phyloP scores from a whole-genome alignment of 1,140 invertebrate species.

The Trypoxylus dichotomus region DNA sequence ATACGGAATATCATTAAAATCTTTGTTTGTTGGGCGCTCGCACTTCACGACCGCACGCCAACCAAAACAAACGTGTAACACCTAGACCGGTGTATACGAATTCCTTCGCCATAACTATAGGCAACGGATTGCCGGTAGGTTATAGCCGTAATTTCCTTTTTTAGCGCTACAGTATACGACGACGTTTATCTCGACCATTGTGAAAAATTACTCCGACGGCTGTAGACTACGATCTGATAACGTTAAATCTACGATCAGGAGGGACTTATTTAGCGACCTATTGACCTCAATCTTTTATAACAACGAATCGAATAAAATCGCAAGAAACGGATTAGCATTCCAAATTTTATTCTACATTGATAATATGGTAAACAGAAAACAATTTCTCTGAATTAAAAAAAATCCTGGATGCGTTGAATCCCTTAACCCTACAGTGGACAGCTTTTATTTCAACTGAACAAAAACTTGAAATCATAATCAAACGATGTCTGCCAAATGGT shows the following conservation, averaged over 20 bases:
- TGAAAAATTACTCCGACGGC: neutral
- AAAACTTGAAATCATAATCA: too few species aligned
- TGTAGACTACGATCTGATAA: neutral
- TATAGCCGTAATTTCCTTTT: slow-evolving; percentile 14
- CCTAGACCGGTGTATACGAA: slow-evolving; percentile 1
- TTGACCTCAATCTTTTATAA: neutral
- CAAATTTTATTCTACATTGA: neutral
- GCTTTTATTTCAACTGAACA: too few species aligned
- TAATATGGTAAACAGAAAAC: neutral
- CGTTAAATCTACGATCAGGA: neutral
- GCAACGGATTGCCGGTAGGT: neutral
- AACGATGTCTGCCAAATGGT: too few species aligned
- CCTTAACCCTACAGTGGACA: too few species aligned
- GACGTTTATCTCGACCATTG: slow-evolving; percentile 11
- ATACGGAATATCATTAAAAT: slow-evolving; percentile 12
- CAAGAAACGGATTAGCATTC: neutral
- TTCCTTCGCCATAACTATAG: neutral
- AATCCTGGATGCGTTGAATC: too few species aligned
- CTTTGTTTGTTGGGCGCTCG: slow-evolving; percentile 7
- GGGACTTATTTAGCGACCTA: slow-evolving; percentile 8
- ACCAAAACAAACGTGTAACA: slow-evolving; percentile 10
- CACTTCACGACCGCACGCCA: slow-evolving; percentile 2
- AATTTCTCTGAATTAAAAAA: neutral
- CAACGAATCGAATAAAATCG: neutral
- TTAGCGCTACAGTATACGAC: neutral